phyloP scores from a whole-genome alignment of 2,113 vertebrate species.

The Tricholaema leucomelas region DNA sequence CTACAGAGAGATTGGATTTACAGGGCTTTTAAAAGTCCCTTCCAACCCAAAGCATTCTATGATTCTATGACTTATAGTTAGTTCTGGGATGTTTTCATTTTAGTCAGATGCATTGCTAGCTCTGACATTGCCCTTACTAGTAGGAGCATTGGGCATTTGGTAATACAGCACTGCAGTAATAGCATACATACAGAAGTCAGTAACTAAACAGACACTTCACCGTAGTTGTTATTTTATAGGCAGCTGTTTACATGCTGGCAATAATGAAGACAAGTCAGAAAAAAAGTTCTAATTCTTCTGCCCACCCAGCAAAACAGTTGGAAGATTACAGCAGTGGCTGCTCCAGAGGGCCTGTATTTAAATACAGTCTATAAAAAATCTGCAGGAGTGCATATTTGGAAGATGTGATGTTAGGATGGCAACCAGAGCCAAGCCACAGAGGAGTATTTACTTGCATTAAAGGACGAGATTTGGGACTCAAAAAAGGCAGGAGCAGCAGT shows the following conservation, averaged over 20 bases:
- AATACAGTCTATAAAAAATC: conserved; percentile 1
- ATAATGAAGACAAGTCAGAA: not conserved
- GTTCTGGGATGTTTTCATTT: not conserved
- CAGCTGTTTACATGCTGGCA: not conserved
- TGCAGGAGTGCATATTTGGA: conserved; percentile 34
- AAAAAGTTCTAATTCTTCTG: not conserved
- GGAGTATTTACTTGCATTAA: conserved; percentile 43
- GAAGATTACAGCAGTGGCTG: not conserved
- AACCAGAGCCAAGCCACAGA: conserved; percentile 46
- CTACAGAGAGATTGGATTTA: no score
- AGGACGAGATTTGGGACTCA: conserved; percentile 5
- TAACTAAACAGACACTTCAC: not conserved
- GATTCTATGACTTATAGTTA: not conserved
- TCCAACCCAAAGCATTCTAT: no score
- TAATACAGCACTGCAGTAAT: not conserved
- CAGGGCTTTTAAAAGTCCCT: no score
- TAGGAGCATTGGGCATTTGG: not conserved
- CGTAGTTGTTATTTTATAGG: not conserved
- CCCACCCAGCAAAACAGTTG: not conserved
- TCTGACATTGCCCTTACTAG: not conserved
- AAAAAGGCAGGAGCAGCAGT: conserved; percentile 1
- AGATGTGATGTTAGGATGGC: conserved; percentile 37
- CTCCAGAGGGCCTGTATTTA: conserved; percentile 14
- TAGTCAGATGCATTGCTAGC: not conserved
- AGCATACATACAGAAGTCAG: not conserved